Evolutionary conservation across 2,888 invertebrate species (phyloP), one percentile per base, ranked within the genome.

Genomic region (Philaethria dido): DNA sequence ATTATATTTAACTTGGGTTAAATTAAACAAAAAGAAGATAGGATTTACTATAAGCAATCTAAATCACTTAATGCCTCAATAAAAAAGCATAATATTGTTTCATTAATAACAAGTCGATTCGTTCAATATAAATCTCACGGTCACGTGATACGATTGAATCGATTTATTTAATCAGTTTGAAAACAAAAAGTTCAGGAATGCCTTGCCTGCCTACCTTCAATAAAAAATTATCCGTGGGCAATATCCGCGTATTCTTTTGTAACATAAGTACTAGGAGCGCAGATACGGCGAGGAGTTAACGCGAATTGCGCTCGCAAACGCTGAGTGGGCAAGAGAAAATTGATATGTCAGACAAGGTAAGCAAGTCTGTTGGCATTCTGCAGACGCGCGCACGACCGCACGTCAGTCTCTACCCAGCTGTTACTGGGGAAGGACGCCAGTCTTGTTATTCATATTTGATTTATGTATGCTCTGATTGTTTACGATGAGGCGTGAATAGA

Each of bases 201-300:
- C 20, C 42, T 22, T 13, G 8, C 13, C 9, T 57, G 55, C 20
- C 42, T 22, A 18, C 14, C 13, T 14, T 16, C 13, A 66, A 25
- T 52, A 61, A 64, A 39, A 65, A 63, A 39, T 42, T 69, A 66
- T 59, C 64, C 66, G 72, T 72, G 75, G 78, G 76, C 80, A 76
- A 81, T 74, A 83, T 82, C 84, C 85, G 86, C 86, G 89, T 88
- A 89, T 87, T 90, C 88, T 91, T 90, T 88, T 88, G 89, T 89
- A 89, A 90, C 87, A 81, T 75, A 81, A 85, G 80, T 89, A 92
- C 91, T 78, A 92, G 92, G 92, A 88, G 82, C 79, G 77, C 84
- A 91, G 83, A 85, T 83, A 73, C 73, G 47, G 36, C 64, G 68
- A 73, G 66, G 75, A 79, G 73, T 76, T 77, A 80, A 69, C 74